Evolutionary conservation across 2,888 invertebrate species (phyloP), one percentile per base, ranked within the genome.

Genomic region (Aphodius granarius): DNA sequence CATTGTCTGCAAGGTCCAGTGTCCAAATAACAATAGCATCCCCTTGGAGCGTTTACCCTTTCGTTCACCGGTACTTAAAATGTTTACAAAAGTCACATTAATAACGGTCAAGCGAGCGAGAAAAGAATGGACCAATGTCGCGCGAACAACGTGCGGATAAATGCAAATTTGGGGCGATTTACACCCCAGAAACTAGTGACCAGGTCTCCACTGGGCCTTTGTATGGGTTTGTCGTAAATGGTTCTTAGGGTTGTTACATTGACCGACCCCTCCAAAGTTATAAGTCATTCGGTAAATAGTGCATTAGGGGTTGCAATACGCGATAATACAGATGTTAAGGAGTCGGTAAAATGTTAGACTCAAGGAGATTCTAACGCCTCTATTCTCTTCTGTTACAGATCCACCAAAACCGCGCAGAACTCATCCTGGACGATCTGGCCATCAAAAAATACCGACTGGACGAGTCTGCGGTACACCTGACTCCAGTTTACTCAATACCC

Each of bases 401-500:
- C 16, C 78, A 72, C 16, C 74, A 77, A 43, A 79, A 80, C 76
- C 79, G 77, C 18, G 72, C 80, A 22, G 80, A 77, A 63, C 73
- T 79, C 16, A 78, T 80, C 74, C 66, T 80, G 64, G 80, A 81
- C 20, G 79, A 79, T 63, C 78, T 78, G 81, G 92, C 92, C 78
- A 89, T 91, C 79, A 93, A 93, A 87, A 93, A 93, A 85, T 88
- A 89, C 74, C 91, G 92, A 80, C 85, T 89, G 79, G 90, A 91
- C 75, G 93, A 93, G 77, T 90, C 88, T 82, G 86, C 87, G 75
- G 85, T 87, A 76, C 85, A 89, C 43, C 89, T 89, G 65, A 76
- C 81, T 77, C 84, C 73, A 20, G 66, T 74, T 15, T 43, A 43
- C 43, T 43, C 43, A 3, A 43, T 43, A 9, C 43, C 43, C 6